Base-by-base conservation (phyloP, 1,140 invertebrate genomes). In the Pseudomyrmex pallidus region DNA sequence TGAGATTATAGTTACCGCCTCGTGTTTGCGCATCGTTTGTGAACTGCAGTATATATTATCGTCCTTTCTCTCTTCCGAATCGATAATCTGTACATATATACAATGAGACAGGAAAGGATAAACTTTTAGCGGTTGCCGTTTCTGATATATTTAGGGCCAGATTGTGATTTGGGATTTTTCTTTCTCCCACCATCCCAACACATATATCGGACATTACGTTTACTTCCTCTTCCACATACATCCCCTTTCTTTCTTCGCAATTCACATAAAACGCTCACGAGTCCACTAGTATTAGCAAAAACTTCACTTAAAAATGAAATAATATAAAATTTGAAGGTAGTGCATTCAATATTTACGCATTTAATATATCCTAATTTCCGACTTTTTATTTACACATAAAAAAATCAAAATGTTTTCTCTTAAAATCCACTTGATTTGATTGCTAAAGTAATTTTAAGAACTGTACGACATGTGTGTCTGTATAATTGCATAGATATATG, bases 121-220 rank as follows among this genome's bases (percentile, higher is more conserved):
- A 85, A 76, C 44, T 63, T 82, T 35, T 77, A 52, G 52, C 61
- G 63, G 52, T 77, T 87, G 61, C 48, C 64, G 57, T 73, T 82
- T 3, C 48, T 70, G 70, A 70, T 74, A 76, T 84, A 85, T 85
- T 87, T 87, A 86, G 74, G 83, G 57, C 2, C 80, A 46, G 15
- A 54, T 15, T 15, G 46, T 74, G 74, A 86, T 86, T 86, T 86
- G 84, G 57, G 61, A 80, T 74, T 57, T 66, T 87, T 82, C 72
- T 68, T 74, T 84, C 22, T 66, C 62, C 52, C 22, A 72, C 15
- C 67, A 52, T 22, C 54, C 44, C 52, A 50, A 44, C 64, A 57
- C 9, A 61, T 59, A 12, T 57, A 25, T 17, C 25, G 13, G 54
- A n/a, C 22, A 1, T 77, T 20, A 56, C 35, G 35, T 10, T 15